Evolutionary conservation across 2,113 vertebrate species (phyloP), one percentile per base, ranked within the genome.

Genomic region (Aplodontia rufa): DNA sequence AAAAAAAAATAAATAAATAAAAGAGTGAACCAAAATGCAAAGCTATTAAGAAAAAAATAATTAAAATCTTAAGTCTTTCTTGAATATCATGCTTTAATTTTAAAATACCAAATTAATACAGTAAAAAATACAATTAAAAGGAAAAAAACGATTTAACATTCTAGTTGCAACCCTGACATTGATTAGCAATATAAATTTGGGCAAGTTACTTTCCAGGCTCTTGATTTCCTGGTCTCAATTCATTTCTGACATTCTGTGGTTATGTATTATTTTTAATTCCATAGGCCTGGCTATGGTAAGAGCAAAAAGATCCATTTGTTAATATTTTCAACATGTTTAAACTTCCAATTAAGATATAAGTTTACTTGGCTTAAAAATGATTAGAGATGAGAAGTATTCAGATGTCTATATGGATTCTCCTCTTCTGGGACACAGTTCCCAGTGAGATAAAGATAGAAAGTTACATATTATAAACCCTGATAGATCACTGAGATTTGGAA

Each of bases 291-390:
- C 24, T 79, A 28, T 80, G 17, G 4, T 81, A 62, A 62, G 16
- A 87, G 69, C 79, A 91, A 74, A 37, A 11, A 88, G 1, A 13
- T 75, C 10, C 64, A 19, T 42, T 47, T 68, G 10, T 53, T 81
- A 86, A 91, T 87, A 76, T 72, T 94, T 74, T 71, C 40, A 79
- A 79, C 30, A 84, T 32, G n/a, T 53, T 58, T 74, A 80, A 94
- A 78, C 28, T 87, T 72, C 35, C 24, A 78, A 49, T 71, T 58
- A 69, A 80, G 26, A 60, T 1, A 49, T 22, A 89, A 30, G 1
- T 64, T 87, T 83, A 68, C 17, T 37, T 82, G 8, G 24, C n/a
- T 95, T 94, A 68, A 86, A 93, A 83, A 88, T 94, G 72, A 28
- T 64, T 87, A 72, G 28, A 81, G 9, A 6, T 55, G 74, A 75